These are phyloP conservation scores for Tetragnatha versicolor DNA, from an alignment of 1,140 invertebrate species.

Conservation along the genomic window DNA sequence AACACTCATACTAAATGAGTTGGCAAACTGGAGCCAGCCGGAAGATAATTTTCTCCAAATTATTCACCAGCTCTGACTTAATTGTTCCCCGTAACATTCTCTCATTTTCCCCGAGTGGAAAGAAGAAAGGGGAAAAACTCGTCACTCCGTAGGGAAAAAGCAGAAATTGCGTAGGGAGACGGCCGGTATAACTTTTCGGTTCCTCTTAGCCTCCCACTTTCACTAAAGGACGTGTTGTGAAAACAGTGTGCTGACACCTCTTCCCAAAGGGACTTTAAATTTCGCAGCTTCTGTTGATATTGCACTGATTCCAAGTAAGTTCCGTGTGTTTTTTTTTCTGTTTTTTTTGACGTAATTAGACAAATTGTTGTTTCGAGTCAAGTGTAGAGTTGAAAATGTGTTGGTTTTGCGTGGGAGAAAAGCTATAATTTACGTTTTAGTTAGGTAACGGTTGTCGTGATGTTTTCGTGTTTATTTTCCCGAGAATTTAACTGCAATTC, in stretches of 20 bases:
- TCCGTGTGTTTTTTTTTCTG: not conserved
- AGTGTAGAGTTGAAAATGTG: too few relatives aligned
- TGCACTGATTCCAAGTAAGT: not conserved
- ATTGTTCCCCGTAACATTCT: too few relatives aligned
- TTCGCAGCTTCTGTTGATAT: not conserved
- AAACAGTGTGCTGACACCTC: not conserved
- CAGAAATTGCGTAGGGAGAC: conserved; percentile 39
- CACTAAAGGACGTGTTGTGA: not conserved
- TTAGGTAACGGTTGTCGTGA: too few relatives aligned
- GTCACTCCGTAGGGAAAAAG: conserved; percentile 33
- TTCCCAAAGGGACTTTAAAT: not conserved
- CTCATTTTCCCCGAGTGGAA: not conserved
- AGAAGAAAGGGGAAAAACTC: conserved; percentile 11
- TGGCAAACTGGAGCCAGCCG: not conserved
- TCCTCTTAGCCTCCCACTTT: not conserved
- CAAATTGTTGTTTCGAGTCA: too few relatives aligned
- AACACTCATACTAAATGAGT: too few relatives aligned
- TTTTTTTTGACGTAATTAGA: not conserved
- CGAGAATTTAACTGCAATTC: too few relatives aligned
- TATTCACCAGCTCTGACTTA: conserved; percentile 3
- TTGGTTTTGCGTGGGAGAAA: too few relatives aligned
- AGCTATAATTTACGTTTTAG: too few relatives aligned
- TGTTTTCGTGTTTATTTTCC: too few relatives aligned
- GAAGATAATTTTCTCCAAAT: not conserved
- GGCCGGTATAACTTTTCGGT: conserved; percentile 8